A percentile compares a stretch with the other conserved stretches of the same genome.
Evolutionary conservation across 1,140 invertebrate species (phyloP).

Genomic region (Pseudomyrmex pallidus): DNA sequence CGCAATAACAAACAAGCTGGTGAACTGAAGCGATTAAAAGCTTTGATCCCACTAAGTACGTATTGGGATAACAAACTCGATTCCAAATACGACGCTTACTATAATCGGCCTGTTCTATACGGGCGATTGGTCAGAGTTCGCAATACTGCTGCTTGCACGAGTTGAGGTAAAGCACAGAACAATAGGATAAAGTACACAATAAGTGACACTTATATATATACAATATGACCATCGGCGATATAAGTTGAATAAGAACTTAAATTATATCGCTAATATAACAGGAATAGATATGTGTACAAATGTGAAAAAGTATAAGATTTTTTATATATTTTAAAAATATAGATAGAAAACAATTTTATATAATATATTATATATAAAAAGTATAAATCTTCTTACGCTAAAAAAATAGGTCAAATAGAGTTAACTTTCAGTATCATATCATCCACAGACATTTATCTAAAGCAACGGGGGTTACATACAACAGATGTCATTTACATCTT

Average conservation of each 20-base stretch:
- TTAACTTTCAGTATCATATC: constrained; percentile 27
- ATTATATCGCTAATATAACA: background rate
- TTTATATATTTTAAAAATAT: no score
- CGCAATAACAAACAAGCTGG: constrained; percentile 38
- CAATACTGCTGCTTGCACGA: constrained; percentile 9
- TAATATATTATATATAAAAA: background rate
- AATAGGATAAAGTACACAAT: constrained; percentile 26
- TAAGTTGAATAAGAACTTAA: background rate
- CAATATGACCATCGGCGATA: background rate
- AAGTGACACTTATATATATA: background rate
- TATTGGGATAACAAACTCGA: constrained; percentile 45
- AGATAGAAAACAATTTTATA: no score
- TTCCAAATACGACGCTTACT: constrained; percentile 37
- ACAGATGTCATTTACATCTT: constrained; percentile 35
- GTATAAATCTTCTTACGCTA: background rate
- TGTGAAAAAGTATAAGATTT: no score
- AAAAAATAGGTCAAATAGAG: constrained; percentile 15
- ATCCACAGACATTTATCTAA: constrained; percentile 26
- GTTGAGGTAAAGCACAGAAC: constrained; percentile 5
- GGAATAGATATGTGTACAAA: background rate
- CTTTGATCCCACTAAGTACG: constrained; percentile 40
- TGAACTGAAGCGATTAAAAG: constrained; percentile 42
- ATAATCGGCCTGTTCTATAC: constrained; percentile 39
- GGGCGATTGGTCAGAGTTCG: constrained; percentile 13
- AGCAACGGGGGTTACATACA: constrained; percentile 1